Base-by-base conservation (phyloP, 1,140 invertebrate genomes). In the Drosophila rufa region DNA sequence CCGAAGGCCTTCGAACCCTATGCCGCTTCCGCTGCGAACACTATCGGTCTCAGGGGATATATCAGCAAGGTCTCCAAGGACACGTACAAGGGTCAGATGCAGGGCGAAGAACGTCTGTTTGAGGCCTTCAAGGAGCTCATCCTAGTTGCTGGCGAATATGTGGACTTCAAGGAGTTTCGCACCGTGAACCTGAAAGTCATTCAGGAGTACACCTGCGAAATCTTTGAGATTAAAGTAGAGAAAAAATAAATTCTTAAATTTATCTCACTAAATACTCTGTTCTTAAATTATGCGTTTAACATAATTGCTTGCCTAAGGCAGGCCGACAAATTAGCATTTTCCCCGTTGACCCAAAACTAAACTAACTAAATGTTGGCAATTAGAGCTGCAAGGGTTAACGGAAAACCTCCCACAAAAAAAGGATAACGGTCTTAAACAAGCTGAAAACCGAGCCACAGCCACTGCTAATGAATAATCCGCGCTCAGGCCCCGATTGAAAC, bases 101-200 rank as follows among this genome's bases (percentile, higher is more conserved):
- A 86, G 79, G 82, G 82, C 15, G 82, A 85, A 46, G 70, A 64
- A 15, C 45, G 62, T 14, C 36, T 86, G 22, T 80, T 87, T 14
- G 76, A 86, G 22, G 38, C 55, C 15, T 87, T 86, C 15, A 51
- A 82, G 46, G 30, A 76, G 14, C 15, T 86, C 1, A 50, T 87
- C 12, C 25, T 47, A 14, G 22, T 59, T 9, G 83, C 83, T 3
- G 50, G 27, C 4, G 82, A 82, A 15, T 87, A 77, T 25, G 58
- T 86, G 36, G 55, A 67, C 57, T 42, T 87, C 22, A 79, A 80
- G 75, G 79, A 82, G 60, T 79, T 86, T 25, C n/a, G 79, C 19
- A 69, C 82, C 3, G 73, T 60, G 8, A 85, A 86, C 17, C 11
- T 86, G 7, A 79, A 69, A 33, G 15, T 8, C 9, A 85, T 86